These are phyloP conservation scores for Zygothrica quintamaculata DNA, from an alignment of 2,888 invertebrate genomes.

Conservation along the genomic window DNA sequence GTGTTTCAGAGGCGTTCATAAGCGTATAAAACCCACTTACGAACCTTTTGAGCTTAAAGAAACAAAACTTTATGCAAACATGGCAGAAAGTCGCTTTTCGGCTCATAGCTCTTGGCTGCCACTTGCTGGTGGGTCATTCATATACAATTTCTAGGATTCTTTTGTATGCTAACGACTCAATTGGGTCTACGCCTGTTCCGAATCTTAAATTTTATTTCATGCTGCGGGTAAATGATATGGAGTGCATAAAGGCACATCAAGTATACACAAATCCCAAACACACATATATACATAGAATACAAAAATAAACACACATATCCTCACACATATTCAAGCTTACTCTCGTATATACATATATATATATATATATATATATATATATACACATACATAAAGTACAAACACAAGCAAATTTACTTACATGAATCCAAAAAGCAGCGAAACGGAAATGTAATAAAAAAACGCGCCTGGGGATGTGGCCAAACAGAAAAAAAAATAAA, in stretches of 20 bases:
- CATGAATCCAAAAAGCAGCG: constrained; percentile 47
- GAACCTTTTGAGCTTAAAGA: constrained; percentile 33
- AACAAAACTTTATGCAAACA: constrained; percentile 66
- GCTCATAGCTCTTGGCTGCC: background rate
- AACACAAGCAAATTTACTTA: constrained; percentile 26
- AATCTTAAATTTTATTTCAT: constrained; percentile 18
- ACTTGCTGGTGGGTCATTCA: constrained; percentile 34
- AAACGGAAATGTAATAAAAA: constrained; percentile 72
- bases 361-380: no score
- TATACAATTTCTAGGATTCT: constrained; percentile 4
- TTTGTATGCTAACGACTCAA: background rate
- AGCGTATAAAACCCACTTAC: constrained; percentile 45
- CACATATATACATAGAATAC: constrained; percentile 32
- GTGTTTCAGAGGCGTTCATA: constrained; percentile 25
- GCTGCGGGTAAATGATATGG: constrained; percentile 57
- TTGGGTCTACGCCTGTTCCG: background rate
- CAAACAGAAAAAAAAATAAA: constrained; percentile 18
- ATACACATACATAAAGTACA: no score
- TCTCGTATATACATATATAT: background rate
- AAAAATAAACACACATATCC: constrained; percentile 6
- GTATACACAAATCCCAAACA: constrained; percentile 40
- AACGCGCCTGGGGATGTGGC: constrained; percentile 35
- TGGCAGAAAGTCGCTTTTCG: constrained; percentile 54
- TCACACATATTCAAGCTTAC: constrained; percentile 4
- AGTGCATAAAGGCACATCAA: constrained; percentile 37